phyloP scores from a whole-genome alignment of 2,113 vertebrate genomes.

The Otocyon megalotis region DNA sequence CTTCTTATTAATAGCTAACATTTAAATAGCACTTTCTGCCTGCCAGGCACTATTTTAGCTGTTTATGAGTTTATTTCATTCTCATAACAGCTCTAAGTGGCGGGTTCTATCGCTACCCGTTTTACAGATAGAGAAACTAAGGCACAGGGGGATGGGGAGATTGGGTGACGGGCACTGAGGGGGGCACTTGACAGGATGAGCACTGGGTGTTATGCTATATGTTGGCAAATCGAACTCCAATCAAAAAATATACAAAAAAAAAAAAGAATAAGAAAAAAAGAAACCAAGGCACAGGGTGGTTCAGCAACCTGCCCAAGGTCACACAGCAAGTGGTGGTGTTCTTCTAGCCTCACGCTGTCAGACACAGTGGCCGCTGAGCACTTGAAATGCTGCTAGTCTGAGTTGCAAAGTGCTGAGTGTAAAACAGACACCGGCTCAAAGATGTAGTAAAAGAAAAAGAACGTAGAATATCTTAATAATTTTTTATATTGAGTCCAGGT shows the following conservation, averaged over 20 bases:
- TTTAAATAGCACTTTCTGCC: not conserved
- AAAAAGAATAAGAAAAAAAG: not conserved
- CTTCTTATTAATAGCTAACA: not conserved
- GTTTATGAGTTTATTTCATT: not conserved
- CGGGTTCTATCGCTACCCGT: not conserved
- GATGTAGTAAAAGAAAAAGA: not conserved
- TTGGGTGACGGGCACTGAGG: too few species aligned
- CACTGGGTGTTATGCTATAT: too few species aligned
- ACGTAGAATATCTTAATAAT: not conserved
- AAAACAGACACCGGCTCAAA: not conserved
- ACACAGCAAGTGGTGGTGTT: not conserved
- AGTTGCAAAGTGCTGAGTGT: not conserved
- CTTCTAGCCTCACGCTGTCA: not conserved
- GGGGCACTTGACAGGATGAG: too few species aligned
- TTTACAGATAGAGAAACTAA: constrained; percentile 23
- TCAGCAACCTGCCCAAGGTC: not conserved
- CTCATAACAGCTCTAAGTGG: not conserved
- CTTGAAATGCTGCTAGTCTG: rapidly evolving
- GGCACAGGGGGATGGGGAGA: not conserved
- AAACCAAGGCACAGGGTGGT: not conserved
- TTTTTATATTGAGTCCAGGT: not conserved
- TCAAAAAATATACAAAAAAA: too few species aligned
- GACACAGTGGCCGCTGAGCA: not conserved
- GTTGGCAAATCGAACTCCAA: too few species aligned
- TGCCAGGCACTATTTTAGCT: not conserved